These are phyloP conservation scores for Eulacestoma nigropectus DNA, from an alignment of 2,113 vertebrate genomes.

Conservation along the genomic window DNA sequence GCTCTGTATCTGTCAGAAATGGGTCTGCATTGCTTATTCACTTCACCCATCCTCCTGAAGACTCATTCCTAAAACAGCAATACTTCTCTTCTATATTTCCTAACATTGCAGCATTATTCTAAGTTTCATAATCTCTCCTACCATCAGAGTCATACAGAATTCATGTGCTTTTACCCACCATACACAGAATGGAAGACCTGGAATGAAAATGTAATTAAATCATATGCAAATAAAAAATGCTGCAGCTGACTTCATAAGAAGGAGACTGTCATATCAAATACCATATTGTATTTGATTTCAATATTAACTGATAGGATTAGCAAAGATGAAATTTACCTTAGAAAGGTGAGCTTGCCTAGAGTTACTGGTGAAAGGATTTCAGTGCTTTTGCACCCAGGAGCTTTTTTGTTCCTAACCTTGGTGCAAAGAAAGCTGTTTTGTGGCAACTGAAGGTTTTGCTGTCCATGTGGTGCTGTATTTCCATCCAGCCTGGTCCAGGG, in stretches of 20 bases:
- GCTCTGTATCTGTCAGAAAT: neutral
- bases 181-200: neutral
- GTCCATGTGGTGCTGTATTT: neutral
- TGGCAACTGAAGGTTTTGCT: neutral
- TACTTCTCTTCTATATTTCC: neutral
- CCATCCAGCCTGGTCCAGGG: neutral
- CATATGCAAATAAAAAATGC: constrained; percentile 61
- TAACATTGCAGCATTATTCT: neutral
- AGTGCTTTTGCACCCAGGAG: neutral
- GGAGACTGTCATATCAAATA: constrained; percentile 60
- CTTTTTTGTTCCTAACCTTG: neutral
- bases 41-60: neutral
- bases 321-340: constrained; percentile 72
- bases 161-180: constrained; percentile 21
- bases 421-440: neutral
- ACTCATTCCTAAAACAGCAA: neutral
- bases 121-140: neutral
- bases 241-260: constrained; percentile 43
- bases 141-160: constrained; percentile 5
- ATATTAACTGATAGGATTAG: constrained; percentile 71
- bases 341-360: constrained; percentile 50
- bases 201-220: constrained; percentile 67
- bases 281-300: constrained; percentile 68
- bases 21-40: neutral
- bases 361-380: constrained; percentile 11